Evolutionary conservation across 2,888 invertebrate species (phyloP).

Genomic region (Harpagoxenus sublaevis): DNA sequence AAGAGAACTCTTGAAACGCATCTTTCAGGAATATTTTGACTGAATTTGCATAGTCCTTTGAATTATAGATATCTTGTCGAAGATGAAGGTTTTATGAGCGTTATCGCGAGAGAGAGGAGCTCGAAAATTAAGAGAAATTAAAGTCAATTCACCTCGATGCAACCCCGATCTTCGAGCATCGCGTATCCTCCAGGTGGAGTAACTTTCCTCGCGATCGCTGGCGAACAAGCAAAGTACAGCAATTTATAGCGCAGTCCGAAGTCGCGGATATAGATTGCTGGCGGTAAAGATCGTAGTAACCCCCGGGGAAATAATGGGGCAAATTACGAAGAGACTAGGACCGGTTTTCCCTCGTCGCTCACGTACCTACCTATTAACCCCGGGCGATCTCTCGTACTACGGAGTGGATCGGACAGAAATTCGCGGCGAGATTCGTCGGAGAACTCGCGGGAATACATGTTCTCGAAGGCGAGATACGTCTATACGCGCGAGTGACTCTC

Average conservation of each 20-base stretch:
- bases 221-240: slow-evolving; percentile 28
- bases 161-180: neutral
- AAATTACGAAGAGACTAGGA: slow-evolving; percentile 25
- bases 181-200: neutral
- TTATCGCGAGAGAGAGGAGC: neutral
- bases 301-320: slow-evolving; percentile 34
- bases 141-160: neutral
- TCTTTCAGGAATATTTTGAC: too few relatives aligned
- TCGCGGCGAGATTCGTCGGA: neutral
- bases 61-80: too few relatives aligned
- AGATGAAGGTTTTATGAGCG: neutral
- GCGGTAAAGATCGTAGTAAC: slow-evolving; percentile 4
- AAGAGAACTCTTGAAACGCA: neutral
- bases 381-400: neutral
- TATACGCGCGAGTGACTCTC: neutral
- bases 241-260: slow-evolving; percentile 28
- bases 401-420: slow-evolving; percentile 5
- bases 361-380: neutral
- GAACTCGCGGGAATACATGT: slow-evolving; percentile 26
- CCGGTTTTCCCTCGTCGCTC: slow-evolving; percentile 18
- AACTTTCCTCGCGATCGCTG: neutral
- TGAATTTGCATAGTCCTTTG: neutral
- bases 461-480: neutral
- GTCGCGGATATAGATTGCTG: neutral
- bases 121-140: neutral